phyloP scores from a whole-genome alignment of 2,113 vertebrate species.

The Lampris megalopsis region DNA sequence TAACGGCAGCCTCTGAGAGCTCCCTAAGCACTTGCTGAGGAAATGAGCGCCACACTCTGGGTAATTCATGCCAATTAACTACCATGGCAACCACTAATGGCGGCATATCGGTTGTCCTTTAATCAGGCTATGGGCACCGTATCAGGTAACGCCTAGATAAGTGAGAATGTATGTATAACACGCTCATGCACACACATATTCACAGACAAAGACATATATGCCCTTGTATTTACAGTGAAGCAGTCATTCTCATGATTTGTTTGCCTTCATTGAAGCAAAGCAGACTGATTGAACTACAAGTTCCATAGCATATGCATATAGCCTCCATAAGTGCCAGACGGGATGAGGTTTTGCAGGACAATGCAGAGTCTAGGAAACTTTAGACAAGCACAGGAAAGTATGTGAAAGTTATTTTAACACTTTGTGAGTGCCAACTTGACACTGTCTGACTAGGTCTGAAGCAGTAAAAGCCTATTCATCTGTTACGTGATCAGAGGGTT shows the following conservation, averaged over 20 bases:
- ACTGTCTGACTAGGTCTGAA: conserved; percentile 49
- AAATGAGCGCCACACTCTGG: conserved; percentile 72
- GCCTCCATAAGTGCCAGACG: background rate
- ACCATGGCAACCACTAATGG: conserved; percentile 62
- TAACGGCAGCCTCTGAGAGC: conserved; percentile 57
- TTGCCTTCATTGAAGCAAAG: conserved; percentile 12
- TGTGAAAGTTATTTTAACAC: background rate
- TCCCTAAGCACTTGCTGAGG: conserved; percentile 66
- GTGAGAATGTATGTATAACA: conserved; percentile 51
- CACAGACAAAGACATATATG: conserved; percentile 3
- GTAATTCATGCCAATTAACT: conserved; percentile 68
- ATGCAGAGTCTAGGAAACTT: too few relatives aligned
- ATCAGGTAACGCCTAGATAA: conserved; percentile 55
- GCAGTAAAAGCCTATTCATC: conserved; percentile 43
- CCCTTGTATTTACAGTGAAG: background rate
- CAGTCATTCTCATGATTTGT: background rate
- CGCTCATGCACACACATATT: conserved; percentile 3
- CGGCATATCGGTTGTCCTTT: conserved; percentile 67
- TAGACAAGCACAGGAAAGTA: too few relatives aligned
- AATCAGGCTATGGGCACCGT: conserved; percentile 56
- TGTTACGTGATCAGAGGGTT: conserved; percentile 44
- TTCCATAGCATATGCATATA: background rate
- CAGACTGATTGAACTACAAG: background rate
- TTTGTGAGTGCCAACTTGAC: conserved; percentile 58
- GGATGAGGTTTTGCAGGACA: too few relatives aligned